Conservation (phyloP, 2,797 vertebrate species). For the Coregonus ussuriensis region DNA sequence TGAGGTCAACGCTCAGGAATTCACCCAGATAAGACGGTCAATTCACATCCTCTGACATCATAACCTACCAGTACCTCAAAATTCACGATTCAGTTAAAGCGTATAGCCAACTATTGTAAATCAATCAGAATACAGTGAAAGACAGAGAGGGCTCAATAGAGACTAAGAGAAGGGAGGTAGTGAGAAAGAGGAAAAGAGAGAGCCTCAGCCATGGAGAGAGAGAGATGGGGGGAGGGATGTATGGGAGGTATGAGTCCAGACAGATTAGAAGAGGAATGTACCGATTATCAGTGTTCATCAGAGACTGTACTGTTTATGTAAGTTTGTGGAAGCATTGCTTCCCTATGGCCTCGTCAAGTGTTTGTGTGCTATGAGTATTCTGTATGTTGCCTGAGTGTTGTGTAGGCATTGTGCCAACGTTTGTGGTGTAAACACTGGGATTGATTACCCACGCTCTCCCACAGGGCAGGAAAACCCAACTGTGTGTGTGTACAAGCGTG, state of each 20-base stretch:
- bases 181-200: neutral
- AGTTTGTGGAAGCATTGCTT: neutral
- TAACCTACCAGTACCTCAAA: neutral
- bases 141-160: neutral
- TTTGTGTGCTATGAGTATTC: neutral
- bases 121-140: neutral
- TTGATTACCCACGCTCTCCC: neutral
- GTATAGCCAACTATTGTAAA: neutral
- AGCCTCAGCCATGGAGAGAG: neutral
- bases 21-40: conserved; percentile 54
- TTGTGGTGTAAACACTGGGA: neutral
- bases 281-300: neutral
- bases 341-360: neutral
- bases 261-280: neutral
- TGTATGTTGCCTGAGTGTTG: neutral
- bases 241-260: neutral
- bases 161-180: neutral
- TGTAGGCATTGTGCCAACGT: neutral
- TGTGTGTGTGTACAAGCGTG: conserved; percentile 8
- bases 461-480: neutral
- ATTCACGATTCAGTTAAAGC: neutral
- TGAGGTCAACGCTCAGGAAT: conserved; percentile 72
- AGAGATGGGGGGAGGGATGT: neutral
- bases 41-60: conserved; percentile 35
- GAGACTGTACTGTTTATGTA: neutral